Percentiles rank a stretch among this genome's conserved stretches.
These are phyloP conservation scores for Chloroceryle inda DNA, from an alignment of 2,797 vertebrate species.

Conservation along the genomic window DNA sequence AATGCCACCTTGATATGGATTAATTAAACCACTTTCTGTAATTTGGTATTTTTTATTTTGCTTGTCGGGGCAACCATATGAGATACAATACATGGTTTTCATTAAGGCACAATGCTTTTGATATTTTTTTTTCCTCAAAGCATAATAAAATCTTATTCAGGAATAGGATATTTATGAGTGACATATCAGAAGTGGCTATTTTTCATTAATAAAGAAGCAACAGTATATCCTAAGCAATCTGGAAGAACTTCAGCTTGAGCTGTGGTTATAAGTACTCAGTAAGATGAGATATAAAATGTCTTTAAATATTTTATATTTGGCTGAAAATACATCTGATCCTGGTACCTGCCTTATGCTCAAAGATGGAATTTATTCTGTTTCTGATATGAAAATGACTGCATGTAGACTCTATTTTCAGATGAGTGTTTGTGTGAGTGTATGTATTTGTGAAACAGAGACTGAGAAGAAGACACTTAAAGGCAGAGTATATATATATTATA, in stretches of 20 bases:
- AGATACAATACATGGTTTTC: background rate
- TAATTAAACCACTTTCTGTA: conserved; percentile 26
- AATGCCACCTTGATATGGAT: conserved; percentile 14
- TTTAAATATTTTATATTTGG: conserved; percentile 43
- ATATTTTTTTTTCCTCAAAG: background rate
- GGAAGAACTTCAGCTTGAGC: background rate
- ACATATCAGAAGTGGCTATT: background rate
- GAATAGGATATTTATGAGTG: background rate
- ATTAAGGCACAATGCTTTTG: background rate
- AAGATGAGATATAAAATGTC: background rate
- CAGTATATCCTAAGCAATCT: background rate
- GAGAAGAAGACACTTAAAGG: background rate
- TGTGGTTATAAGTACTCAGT: background rate
- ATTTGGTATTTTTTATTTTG: conserved; percentile 10
- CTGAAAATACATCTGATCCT: conserved; percentile 15
- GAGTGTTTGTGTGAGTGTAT: background rate
- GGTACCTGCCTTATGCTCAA: background rate
- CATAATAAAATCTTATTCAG: background rate
- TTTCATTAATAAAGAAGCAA: background rate
- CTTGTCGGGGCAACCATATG: background rate
- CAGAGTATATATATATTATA: background rate
- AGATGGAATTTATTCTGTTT: background rate
- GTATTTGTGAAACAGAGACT: background rate
- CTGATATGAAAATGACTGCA: background rate
- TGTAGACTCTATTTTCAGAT: background rate